Evolutionary conservation across 1,140 invertebrate genomes (phyloP), one percentile per base, ranked within the genome.

Genomic region (Drosophila takahashii): DNA sequence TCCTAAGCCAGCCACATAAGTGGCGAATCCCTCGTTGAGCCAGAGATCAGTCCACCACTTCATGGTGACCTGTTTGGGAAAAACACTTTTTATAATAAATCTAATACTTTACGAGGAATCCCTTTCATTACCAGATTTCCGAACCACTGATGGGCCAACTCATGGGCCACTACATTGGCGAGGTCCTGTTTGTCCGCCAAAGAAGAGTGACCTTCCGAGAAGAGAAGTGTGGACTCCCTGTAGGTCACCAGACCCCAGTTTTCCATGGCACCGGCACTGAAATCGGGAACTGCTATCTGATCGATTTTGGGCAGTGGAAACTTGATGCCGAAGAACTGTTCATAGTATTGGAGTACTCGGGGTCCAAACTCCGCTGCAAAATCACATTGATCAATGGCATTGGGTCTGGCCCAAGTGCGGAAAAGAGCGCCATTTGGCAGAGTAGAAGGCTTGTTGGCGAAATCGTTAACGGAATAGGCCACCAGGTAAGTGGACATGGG

Each of bases 21-120:
- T 96, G 3, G 96, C 96, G 86, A 97, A 97, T 6, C 96, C 97
- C 92, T 97, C 97, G 91, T 97, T 97, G 1, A 98, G 93, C 97
- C 97, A 97, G 0, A 98, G 92, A 92, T 97, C 96, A 2, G 94
- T 94, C 96, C 96, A 97, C 96, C 96, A 97, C 79, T 94, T 94
- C 94, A 96, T 96, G 1, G 96, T 96, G 0, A n/a, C n/a, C n/a
- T n/a, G n/a, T n/a, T n/a, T n/a, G n/a, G n/a, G n/a, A n/a, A n/a
- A n/a, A n/a, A n/a, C n/a, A n/a, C n/a, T n/a, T n/a, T n/a, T n/a
- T n/a, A n/a, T n/a, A n/a, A n/a, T n/a, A n/a, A n/a, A n/a, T n/a
- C n/a, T n/a, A n/a, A n/a, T n/a, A n/a, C n/a, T n/a, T n/a, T n/a
- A n/a, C n/a, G n/a, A n/a, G n/a, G n/a, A n/a, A n/a, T n/a, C n/a